phyloP scores from a whole-genome alignment of 2,888 invertebrate genomes.

The Gandaritis pyraliata region DNA sequence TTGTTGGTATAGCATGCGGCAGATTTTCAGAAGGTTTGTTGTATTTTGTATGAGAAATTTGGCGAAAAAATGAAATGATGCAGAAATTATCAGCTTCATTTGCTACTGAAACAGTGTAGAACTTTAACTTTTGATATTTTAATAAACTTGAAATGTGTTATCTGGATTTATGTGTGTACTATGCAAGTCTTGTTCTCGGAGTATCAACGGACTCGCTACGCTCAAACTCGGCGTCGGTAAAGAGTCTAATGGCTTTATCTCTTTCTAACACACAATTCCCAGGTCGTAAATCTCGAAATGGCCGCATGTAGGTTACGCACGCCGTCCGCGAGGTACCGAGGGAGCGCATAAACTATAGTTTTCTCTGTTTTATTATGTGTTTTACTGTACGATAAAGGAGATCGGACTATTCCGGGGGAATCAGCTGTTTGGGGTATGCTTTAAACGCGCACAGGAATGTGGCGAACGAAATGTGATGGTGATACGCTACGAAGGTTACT shows the following conservation, averaged over 20 bases:
- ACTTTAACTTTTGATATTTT: conserved; percentile 14
- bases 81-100: background rate
- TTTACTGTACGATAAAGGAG: conserved; percentile 81
- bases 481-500: conserved; percentile 62
- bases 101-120: conserved; percentile 1
- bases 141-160: conserved; percentile 4
- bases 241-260: conserved; percentile 81
- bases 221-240: conserved; percentile 73
- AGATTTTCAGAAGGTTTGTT: conserved; percentile 54
- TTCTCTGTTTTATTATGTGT: conserved; percentile 84
- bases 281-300: conserved; percentile 86
- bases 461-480: conserved; percentile 78
- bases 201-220: conserved; percentile 70
- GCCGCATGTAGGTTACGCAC: conserved; percentile 86
- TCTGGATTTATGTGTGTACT: conserved; percentile 62
- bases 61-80: conserved; percentile 10
- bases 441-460: conserved; percentile 84
- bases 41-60: conserved; percentile 12
- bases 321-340: conserved; percentile 79
- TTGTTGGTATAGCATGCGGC: conserved; percentile 55
- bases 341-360: conserved; percentile 83
- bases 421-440: conserved; percentile 84
- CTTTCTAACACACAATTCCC: conserved; percentile 84
- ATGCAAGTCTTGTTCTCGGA: conserved; percentile 68
- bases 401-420: conserved; percentile 78